Percentiles rank a stretch among this genome's conserved stretches.
These are phyloP conservation scores for Noctua janthina DNA, from an alignment of 2,888 invertebrate species.

Conservation along the genomic window DNA sequence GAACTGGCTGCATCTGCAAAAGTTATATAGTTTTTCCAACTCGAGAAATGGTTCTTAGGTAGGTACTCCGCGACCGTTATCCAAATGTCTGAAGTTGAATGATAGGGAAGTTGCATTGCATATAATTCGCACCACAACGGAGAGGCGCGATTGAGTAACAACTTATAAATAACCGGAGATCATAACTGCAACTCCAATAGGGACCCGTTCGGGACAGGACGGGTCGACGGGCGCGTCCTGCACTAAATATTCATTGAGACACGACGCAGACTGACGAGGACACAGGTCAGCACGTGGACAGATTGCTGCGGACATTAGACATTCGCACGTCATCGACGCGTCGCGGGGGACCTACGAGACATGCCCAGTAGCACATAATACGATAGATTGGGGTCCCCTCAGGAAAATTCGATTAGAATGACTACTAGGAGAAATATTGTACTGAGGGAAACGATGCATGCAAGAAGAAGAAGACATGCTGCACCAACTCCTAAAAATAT, in stretches of 20 bases:
- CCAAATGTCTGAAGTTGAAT: not conserved
- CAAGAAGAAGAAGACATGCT: not conserved
- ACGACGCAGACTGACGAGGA: slow-evolving; percentile 23
- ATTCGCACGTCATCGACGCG: not conserved
- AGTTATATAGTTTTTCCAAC: not conserved
- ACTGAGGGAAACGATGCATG: no score
- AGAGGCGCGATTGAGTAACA: slow-evolving; percentile 27
- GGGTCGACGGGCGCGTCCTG: slow-evolving; percentile 52
- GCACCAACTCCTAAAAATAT: not conserved
- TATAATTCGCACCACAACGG: slow-evolving; percentile 18
- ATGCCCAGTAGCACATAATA: not conserved
- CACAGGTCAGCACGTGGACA: slow-evolving; percentile 6
- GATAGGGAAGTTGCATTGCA: not conserved
- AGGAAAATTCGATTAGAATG: not conserved
- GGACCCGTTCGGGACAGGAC: slow-evolving; percentile 16
- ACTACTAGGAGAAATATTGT: not conserved
- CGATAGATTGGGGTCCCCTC: no score
- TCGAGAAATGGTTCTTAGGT: not conserved
- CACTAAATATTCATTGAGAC: slow-evolving; percentile 63
- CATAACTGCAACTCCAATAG: slow-evolving; percentile 47
- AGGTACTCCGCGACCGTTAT: no score
- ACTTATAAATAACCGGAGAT: slow-evolving; percentile 56
- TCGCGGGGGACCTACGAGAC: not conserved
- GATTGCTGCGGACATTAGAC: slow-evolving; percentile 1
- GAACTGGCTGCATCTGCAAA: not conserved